These are phyloP conservation scores for Petrolisthes manimaculis DNA, from an alignment of 2,888 invertebrate genomes.

Conservation along the genomic window DNA sequence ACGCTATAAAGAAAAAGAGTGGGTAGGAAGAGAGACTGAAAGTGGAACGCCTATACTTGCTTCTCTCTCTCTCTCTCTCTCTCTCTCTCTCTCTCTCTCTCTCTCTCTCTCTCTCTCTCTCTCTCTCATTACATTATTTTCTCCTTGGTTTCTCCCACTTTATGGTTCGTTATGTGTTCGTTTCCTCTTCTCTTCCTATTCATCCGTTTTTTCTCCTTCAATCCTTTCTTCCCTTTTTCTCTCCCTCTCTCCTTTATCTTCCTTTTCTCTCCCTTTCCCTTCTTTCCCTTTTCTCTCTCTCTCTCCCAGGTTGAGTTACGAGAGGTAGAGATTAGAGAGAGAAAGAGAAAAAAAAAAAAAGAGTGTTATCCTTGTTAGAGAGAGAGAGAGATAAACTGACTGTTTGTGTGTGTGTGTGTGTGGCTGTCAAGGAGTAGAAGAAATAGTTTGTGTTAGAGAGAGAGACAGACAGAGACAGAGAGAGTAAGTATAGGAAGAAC, in stretches of 20 bases:
- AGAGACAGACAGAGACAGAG: not conserved
- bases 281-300: not conserved
- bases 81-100: conserved; percentile 18
- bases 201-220: not conserved
- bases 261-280: not conserved
- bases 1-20: not conserved
- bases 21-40: too few relatives aligned
- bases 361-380: too few relatives aligned
- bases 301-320: not conserved
- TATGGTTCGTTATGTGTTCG: not conserved
- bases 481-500: not conserved
- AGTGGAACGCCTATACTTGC: too few relatives aligned
- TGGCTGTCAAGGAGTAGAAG: not conserved
- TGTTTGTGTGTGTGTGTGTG: not conserved
- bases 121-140: not conserved
- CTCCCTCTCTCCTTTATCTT: not conserved
- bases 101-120: conserved; percentile 1
- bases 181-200: not conserved
- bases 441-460: not conserved
- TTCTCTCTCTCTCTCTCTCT: not conserved
- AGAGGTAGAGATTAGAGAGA: too few relatives aligned
- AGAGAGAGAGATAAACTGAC: too few relatives aligned
- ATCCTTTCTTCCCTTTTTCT: not conserved
- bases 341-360: not conserved
- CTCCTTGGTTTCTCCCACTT: not conserved